Percentiles rank a stretch among this genome's conserved stretches.
Evolutionary conservation across 2,797 vertebrate species (phyloP).

Genomic region (Aeoliscus strigatus): DNA sequence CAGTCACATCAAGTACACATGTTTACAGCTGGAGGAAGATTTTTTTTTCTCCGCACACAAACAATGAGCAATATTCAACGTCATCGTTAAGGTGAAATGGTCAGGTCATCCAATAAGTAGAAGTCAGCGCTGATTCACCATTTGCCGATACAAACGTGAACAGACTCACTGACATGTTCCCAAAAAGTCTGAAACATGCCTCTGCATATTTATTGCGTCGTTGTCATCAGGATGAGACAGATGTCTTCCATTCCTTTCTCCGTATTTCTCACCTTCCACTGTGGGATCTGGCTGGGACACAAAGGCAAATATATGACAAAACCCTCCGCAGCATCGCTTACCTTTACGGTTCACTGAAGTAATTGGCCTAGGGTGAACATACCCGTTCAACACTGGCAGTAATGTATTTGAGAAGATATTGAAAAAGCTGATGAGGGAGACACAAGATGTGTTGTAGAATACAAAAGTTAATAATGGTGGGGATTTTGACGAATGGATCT

Average conservation of each 20-base stretch:
- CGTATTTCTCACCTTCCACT: slow-evolving; percentile 34
- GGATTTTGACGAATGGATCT: slow-evolving; percentile 79
- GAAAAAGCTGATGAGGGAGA: slow-evolving; percentile 78
- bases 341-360: slow-evolving; percentile 70
- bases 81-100: slow-evolving; percentile 58
- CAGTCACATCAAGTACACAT: slow-evolving; percentile 25
- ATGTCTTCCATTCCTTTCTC: slow-evolving; percentile 48
- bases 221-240: slow-evolving; percentile 54
- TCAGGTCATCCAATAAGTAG: slow-evolving; percentile 63
- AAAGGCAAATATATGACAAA: slow-evolving; percentile 67
- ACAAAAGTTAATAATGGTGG: slow-evolving; percentile 77
- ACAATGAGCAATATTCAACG: slow-evolving; percentile 44
- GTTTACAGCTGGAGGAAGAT: slow-evolving; percentile 45
- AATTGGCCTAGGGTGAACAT: slow-evolving; percentile 74
- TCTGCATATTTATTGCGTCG: slow-evolving; percentile 65
- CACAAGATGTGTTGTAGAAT: slow-evolving; percentile 77
- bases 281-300: slow-evolving; percentile 51
- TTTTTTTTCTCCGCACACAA: slow-evolving; percentile 23
- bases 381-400: slow-evolving; percentile 62
- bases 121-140: slow-evolving; percentile 52
- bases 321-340: slow-evolving; percentile 55
- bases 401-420: slow-evolving; percentile 78
- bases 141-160: slow-evolving; percentile 54
- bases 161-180: slow-evolving; percentile 33
- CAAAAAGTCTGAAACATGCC: slow-evolving; percentile 63